Evolutionary conservation across 2,888 invertebrate genomes (phyloP).

Genomic region (Drosophila neonasuta): DNA sequence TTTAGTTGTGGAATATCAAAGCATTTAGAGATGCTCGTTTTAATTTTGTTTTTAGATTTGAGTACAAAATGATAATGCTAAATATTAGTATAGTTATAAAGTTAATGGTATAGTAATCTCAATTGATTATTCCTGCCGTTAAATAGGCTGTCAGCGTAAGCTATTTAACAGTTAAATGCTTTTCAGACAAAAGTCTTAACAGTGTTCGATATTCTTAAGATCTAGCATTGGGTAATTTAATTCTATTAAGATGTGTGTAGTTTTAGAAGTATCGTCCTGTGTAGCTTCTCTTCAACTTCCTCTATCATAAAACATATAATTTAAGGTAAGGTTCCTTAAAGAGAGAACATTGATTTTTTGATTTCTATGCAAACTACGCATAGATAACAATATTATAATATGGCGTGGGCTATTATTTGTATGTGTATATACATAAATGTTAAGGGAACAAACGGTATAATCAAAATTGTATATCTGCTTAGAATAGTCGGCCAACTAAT

Average conservation of each 20-base stretch:
- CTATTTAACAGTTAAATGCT: conserved; percentile 41
- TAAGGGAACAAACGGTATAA: too few relatives aligned
- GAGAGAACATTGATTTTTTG: too few relatives aligned
- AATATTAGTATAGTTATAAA: conserved; percentile 12
- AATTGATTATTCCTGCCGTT: conserved; percentile 16
- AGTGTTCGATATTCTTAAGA: not conserved
- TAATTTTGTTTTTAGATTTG: conserved; percentile 18
- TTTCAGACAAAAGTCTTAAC: conserved; percentile 42
- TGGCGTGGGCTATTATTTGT: too few relatives aligned
- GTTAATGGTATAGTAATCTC: conserved; percentile 13
- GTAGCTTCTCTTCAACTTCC: too few relatives aligned
- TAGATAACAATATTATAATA: too few relatives aligned
- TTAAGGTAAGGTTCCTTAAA: too few relatives aligned
- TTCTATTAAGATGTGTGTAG: not conserved
- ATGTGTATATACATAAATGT: too few relatives aligned
- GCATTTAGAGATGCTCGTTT: conserved; percentile 38
- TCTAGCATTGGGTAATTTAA: not conserved
- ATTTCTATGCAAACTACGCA: too few relatives aligned
- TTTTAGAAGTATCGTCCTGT: too few relatives aligned
- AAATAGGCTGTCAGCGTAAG: conserved; percentile 28
- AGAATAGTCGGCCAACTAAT: too few relatives aligned
- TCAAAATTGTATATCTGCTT: too few relatives aligned
- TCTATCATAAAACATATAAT: too few relatives aligned
- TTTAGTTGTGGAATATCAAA: conserved; percentile 46
- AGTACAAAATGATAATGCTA: conserved; percentile 42